Evolutionary conservation across 2,888 invertebrate species (phyloP).

Genomic region (Heteromurus nitidus): DNA sequence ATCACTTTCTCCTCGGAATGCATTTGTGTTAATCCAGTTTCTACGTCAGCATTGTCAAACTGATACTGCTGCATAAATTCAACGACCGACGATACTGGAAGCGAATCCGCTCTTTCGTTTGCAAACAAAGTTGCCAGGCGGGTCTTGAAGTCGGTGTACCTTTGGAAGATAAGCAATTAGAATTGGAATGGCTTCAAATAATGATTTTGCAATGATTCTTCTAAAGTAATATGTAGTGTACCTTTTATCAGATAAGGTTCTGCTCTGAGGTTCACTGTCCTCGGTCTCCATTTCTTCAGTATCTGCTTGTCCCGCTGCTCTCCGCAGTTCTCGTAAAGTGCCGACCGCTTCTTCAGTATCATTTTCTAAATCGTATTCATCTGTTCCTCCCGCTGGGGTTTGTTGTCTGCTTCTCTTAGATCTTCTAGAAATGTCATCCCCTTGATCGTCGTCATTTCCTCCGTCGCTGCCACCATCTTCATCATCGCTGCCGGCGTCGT

Average conservation of each 20-base stretch:
- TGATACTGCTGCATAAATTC: slow-evolving; percentile 81
- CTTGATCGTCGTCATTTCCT: slow-evolving; percentile 57
- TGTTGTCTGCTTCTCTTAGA: slow-evolving; percentile 72
- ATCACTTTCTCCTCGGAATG: slow-evolving; percentile 93
- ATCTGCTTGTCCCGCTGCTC: slow-evolving; percentile 51
- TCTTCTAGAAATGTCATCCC: slow-evolving; percentile 55
- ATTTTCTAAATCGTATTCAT: slow-evolving; percentile 76
- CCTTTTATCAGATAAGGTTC: slow-evolving; percentile 73
- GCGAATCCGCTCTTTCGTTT: slow-evolving; percentile 84
- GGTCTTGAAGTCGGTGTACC: slow-evolving; percentile 83
- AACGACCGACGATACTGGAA: slow-evolving; percentile 82
- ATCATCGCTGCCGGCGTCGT: slow-evolving; percentile 50
- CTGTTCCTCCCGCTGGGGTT: slow-evolving; percentile 72
- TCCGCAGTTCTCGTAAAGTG: slow-evolving; percentile 42
- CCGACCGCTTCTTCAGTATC: slow-evolving; percentile 64
- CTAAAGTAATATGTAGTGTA: slow-evolving; percentile 64
- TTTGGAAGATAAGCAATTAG: no score
- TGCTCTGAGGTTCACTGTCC: slow-evolving; percentile 65
- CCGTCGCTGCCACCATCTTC: slow-evolving; percentile 29
- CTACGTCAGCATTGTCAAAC: slow-evolving; percentile 83
- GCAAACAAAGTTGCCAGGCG: slow-evolving; percentile 86
- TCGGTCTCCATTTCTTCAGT: slow-evolving; percentile 63
- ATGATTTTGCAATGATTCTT: no score
- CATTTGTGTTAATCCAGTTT: slow-evolving; percentile 88
- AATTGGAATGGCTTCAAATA: no score